Base-by-base conservation (phyloP, 2,797 vertebrate genomes). In the Schizopygopsis malacanthus region DNA sequence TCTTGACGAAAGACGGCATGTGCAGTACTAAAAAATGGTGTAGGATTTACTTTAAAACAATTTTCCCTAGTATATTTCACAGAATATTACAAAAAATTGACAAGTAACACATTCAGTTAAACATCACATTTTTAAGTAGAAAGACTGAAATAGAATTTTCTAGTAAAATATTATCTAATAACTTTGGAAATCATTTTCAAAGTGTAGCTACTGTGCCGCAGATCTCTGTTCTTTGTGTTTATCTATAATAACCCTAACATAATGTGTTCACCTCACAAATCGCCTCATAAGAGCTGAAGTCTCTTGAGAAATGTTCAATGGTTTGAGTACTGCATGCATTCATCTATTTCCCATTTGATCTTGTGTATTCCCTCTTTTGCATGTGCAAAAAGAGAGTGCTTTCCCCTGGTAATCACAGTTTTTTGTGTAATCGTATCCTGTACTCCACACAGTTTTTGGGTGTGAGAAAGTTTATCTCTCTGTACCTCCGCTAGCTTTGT, bases 381-480 rank as follows among this genome's bases (percentile, higher is more conserved):
- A 33, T 54, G 22, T 73, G 25, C 33, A 33, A 33, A 33, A 33
- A 33, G 28, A 33, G 28, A 82, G 18, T 52, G 22, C 3, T 63
- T 76, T 56, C 61, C 63, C 33, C 81, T 80, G 75, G 82, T 84
- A 76, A 61, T 83, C 77, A 61, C 39, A 83, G 87, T 86, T 84
- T 89, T 82, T 25, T 79, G 75, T 87, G 75, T 22, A 86, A 87
- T 77, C 22, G 52, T 82, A 80, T 61, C 45, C 79, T 83, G 59
- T 87, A 80, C 78, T 79, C 59, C 79, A 65, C 80, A 77, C 61
- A 81, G 56, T 86, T 82, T 78, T 52, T 86, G 85, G 71, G 67
- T 79, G 84, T 83, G 89, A 87, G 87, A 86, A 79, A 77, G 54
- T 76, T 86, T 82, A n/a, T 76, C 61, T 76, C 84, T 88, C 70